These are phyloP conservation scores for Podarcis raffonei DNA, from an alignment of 2,113 vertebrate genomes.

Conservation along the genomic window DNA sequence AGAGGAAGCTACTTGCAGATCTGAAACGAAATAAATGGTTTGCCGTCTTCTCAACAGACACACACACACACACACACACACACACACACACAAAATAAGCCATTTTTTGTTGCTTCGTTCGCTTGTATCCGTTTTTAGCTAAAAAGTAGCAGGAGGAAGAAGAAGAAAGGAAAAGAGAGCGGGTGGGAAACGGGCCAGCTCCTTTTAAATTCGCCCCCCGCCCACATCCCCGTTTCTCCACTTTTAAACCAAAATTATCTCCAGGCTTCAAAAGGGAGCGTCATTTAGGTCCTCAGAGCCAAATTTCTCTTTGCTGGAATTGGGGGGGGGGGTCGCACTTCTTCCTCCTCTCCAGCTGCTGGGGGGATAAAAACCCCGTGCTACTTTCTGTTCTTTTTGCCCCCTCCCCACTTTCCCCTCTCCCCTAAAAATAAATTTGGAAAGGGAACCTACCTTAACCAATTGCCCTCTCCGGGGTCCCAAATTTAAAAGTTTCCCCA, in stretches of 20 bases:
- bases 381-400: background rate
- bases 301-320: no score
- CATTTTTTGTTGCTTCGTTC: background rate
- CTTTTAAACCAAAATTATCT: background rate
- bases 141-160: conserved; percentile 3
- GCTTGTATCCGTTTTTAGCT: conserved; percentile 26
- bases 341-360: background rate
- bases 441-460: background rate
- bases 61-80: no score
- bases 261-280: background rate
- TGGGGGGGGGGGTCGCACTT: background rate
- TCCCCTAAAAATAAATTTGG: background rate
- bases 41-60: background rate
- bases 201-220: background rate
- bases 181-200: background rate
- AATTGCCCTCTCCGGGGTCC: background rate
- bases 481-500: background rate
- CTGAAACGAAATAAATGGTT: background rate
- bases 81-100: no score
- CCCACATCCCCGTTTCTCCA: background rate
- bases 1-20: background rate
- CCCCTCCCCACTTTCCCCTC: background rate
- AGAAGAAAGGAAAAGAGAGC: background rate
- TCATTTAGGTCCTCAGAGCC: background rate
- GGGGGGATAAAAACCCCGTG: background rate